Evolutionary conservation across 2,888 invertebrate genomes (phyloP).

Genomic region (Nysson spinosus): DNA sequence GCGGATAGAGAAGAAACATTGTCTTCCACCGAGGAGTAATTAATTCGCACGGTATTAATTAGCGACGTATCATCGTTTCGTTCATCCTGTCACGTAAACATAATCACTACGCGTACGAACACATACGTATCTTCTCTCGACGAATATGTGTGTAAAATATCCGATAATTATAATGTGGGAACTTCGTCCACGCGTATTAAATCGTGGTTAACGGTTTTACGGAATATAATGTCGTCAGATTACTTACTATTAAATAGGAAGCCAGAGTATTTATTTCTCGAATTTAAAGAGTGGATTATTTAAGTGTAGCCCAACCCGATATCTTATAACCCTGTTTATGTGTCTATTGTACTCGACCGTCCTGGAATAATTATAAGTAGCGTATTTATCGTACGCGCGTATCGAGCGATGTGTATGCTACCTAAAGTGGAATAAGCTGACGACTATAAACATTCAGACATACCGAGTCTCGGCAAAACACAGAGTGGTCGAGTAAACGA

Average conservation of each 20-base stretch:
- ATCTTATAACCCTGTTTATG: too few species aligned
- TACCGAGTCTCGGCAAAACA: slow-evolving; percentile 35
- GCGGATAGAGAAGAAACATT: slow-evolving; percentile 40
- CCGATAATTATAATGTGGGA: too few species aligned
- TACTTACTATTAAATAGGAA: too few species aligned
- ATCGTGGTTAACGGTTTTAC: too few species aligned
- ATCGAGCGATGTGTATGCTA: slow-evolving; percentile 2
- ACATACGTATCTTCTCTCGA: too few species aligned
- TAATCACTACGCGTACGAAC: too few species aligned
- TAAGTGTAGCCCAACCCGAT: too few species aligned
- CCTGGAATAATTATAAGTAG: background rate
- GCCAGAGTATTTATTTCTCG: too few species aligned
- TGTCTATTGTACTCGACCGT: background rate
- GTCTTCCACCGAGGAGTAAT: slow-evolving; percentile 49
- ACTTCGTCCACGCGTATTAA: too few species aligned
- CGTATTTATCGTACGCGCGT: slow-evolving; percentile 1
- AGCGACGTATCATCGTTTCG: slow-evolving; percentile 22
- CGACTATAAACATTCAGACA: slow-evolving; percentile 27
- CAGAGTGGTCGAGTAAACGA: slow-evolving; percentile 7
- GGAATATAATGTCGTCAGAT: too few species aligned
- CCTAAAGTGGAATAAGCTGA: slow-evolving; percentile 13
- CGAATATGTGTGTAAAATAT: too few species aligned
- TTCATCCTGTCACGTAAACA: slow-evolving; percentile 14
- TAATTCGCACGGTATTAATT: slow-evolving; percentile 55
- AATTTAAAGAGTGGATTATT: too few species aligned